phyloP scores from a whole-genome alignment of 2,888 invertebrate genomes.

The Morpho deidamia region DNA sequence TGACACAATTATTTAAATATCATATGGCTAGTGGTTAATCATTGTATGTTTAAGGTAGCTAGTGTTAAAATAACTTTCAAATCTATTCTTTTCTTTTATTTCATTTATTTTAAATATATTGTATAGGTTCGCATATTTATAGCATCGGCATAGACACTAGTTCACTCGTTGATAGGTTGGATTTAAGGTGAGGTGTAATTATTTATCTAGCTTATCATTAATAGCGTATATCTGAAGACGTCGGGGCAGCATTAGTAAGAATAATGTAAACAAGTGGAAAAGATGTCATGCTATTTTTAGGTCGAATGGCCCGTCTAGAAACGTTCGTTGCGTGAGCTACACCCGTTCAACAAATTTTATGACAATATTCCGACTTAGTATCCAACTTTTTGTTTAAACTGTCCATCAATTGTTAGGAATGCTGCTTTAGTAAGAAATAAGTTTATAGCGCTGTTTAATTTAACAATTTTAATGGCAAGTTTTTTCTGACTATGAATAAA shows the following conservation, averaged over 20 bases:
- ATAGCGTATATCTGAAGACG: not conserved
- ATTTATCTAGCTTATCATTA: not conserved
- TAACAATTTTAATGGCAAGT: not conserved
- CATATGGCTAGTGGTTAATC: too few species aligned
- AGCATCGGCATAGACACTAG: not conserved
- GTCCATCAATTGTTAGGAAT: slow-evolving; percentile 43
- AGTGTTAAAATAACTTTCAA: too few species aligned
- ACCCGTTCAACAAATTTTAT: slow-evolving; percentile 68
- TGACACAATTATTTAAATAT: too few species aligned
- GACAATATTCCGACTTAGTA: slow-evolving; percentile 48
- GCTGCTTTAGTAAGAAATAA: slow-evolving; percentile 19
- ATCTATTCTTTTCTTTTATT: too few species aligned
- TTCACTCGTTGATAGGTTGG: not conserved
- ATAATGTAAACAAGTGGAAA: slow-evolving; percentile 14
- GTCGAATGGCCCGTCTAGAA: slow-evolving; percentile 17
- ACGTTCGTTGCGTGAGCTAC: slow-evolving; percentile 47
- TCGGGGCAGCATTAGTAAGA: slow-evolving; percentile 8
- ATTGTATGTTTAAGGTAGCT: too few species aligned
- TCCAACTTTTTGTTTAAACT: slow-evolving; percentile 73
- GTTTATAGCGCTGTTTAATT: slow-evolving; percentile 21
- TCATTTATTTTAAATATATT: too few species aligned
- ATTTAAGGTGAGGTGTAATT: not conserved
- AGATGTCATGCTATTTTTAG: slow-evolving; percentile 14
- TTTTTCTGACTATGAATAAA: not conserved
- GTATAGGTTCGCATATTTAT: too few species aligned